A percentile compares a stretch with the other conserved stretches of the same genome.
These are phyloP conservation scores for Bovichtus variegatus DNA, from an alignment of 2,797 vertebrate species.

Conservation along the genomic window DNA sequence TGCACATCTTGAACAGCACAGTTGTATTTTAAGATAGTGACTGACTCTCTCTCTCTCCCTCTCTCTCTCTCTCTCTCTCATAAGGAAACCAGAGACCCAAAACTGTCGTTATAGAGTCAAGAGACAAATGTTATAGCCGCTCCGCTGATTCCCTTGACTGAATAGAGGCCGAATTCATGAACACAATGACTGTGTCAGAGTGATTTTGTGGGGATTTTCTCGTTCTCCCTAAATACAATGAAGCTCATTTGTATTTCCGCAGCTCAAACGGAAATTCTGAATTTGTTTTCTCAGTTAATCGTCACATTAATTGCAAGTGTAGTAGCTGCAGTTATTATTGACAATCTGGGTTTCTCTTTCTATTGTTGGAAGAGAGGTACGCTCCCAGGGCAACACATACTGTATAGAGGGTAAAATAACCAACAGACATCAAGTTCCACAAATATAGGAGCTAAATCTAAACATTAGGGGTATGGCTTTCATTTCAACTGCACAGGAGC, in stretches of 20 bases:
- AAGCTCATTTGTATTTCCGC: conserved; percentile 61
- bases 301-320: conserved; percentile 53
- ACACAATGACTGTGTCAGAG: conserved; percentile 71
- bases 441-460: conserved; percentile 3
- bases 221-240: conserved; percentile 61
- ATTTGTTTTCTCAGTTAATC: conserved; percentile 63
- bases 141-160: conserved; percentile 62
- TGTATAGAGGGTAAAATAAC: conserved; percentile 15
- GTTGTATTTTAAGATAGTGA: conserved; percentile 50
- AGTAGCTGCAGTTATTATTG: conserved; percentile 47
- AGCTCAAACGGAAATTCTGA: conserved; percentile 51
- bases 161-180: conserved; percentile 68
- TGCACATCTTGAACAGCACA: conserved; percentile 33
- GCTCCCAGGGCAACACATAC: conserved; percentile 5
- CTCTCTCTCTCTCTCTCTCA: conserved; percentile 50
- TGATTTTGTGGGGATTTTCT: conserved; percentile 71
- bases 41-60: conserved; percentile 60
- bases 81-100: conserved; percentile 68
- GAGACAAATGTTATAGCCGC: conserved; percentile 66
- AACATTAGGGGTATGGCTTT: conserved; percentile 22
- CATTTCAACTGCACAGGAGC: neutral
- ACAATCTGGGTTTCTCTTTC: conserved; percentile 23
- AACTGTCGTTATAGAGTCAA: conserved; percentile 65
- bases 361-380: conserved; percentile 23
- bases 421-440: conserved; percentile 7